Evolutionary conservation across 23 tunicate genomes (phyloP).

Genomic region (Styela clava): DNA sequence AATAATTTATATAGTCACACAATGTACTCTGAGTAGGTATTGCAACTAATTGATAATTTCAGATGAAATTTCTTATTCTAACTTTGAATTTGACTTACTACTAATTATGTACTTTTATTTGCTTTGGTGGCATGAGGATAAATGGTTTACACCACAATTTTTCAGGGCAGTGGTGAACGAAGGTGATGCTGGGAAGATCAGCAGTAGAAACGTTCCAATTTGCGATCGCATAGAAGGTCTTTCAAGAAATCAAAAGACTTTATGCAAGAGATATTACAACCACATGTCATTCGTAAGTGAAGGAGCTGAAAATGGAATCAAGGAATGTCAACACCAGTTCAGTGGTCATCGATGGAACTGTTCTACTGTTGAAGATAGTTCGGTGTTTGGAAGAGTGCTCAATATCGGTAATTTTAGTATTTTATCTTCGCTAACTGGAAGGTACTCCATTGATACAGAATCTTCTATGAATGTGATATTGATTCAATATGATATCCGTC

Average conservation of each 20-base stretch:
- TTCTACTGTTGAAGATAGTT: constrained; percentile 59
- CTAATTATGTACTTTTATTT: no score
- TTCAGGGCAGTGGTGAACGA: not conserved
- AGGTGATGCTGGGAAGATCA: not conserved
- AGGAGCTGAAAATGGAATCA: constrained; percentile 78
- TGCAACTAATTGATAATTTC: no score
- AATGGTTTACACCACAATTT: no score
- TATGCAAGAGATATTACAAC: constrained; percentile 56
- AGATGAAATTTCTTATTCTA: no score
- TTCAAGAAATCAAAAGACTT: constrained; percentile 57
- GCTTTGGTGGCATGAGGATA: no score
- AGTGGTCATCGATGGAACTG: constrained; percentile 86
- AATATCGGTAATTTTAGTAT: constrained; percentile 71
- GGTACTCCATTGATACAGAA: no score
- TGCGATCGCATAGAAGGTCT: constrained; percentile 18
- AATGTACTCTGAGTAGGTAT: no score
- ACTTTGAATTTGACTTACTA: no score
- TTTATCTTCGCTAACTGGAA: no score
- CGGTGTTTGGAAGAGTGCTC: constrained; percentile 83
- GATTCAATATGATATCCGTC: no score
- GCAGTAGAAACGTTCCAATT: not conserved
- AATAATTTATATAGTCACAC: no score
- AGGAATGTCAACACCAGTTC: constrained; percentile 83
- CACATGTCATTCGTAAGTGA: constrained; percentile 80
- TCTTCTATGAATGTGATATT: no score